Conservation (phyloP, 2,888 invertebrate species). For the Pinctada fucata region DNA sequence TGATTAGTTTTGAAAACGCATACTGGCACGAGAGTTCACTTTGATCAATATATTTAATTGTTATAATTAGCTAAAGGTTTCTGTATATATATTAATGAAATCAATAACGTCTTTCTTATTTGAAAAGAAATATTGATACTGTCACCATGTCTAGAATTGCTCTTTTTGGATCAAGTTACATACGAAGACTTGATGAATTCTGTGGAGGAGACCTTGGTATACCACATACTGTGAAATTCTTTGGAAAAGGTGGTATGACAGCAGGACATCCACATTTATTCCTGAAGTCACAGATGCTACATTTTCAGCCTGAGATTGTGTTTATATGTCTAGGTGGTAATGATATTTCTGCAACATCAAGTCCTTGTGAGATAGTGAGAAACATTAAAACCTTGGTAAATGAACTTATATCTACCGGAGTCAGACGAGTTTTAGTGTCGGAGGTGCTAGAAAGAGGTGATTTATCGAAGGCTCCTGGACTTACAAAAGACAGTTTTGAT, state of each 20-base stretch:
- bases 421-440: background rate
- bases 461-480: background rate
- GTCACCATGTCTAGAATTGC: background rate
- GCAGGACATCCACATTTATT: background rate
- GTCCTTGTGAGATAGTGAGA: background rate
- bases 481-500: background rate
- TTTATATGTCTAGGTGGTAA: background rate
- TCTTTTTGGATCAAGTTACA: background rate
- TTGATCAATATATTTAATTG: too few relatives aligned
- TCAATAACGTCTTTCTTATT: too few relatives aligned
- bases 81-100: too few relatives aligned
- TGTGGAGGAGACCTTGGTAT: background rate
- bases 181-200: background rate
- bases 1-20: too few relatives aligned
- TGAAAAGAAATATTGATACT: too few relatives aligned
- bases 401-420: background rate
- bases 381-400: background rate
- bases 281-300: background rate
- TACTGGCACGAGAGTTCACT: too few relatives aligned
- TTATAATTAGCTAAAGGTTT: too few relatives aligned
- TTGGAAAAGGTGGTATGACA: background rate
- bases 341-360: background rate
- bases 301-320: background rate
- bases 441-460: background rate
- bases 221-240: background rate